Base-by-base conservation (phyloP, 2,113 vertebrate genomes). In the Mastomys coucha region DNA sequence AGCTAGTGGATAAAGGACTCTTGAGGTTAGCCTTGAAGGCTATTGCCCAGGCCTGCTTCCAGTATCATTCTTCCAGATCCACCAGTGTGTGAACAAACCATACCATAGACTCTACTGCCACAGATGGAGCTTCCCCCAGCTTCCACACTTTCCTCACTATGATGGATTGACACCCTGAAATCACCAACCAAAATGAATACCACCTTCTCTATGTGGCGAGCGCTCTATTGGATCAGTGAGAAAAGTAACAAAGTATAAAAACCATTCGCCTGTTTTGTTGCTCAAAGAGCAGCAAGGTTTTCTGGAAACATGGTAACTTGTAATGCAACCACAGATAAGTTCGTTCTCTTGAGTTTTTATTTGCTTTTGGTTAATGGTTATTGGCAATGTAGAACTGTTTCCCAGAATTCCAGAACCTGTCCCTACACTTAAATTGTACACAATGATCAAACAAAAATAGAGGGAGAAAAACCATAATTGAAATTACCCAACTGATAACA, bases 301-400 rank as follows among this genome's bases (percentile, higher is more conserved):
- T 81, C 91, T 94, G 72, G 39, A 78, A 93, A 75, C 1, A 7
- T 56, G 31, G 36, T 89, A 58, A 4, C 49, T 93, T 91, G 70
- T 45, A 93, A 76, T 53, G 78, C 56, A 93, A 76, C 39, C 60
- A 78, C 5, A n/a, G 28, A 84, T 72, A 93, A 95, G 77, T 88
- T 80, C 0, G 16, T 86, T 89, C 14, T 89, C 22, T 53, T 87
- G 70, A 89, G 26, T 24, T 36, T 82, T 78, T 81, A 1, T 67
- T 96, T 80, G 20, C 36, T 60, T 63, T 39, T 91, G 73, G 13
- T 20, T 76, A 97, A 90, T 73, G 73, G 19, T 76, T 92, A 72
- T 49, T 67, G 12, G 31, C 26, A 67, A 67, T 19, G 1, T 51
- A 39, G 67, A 31, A 72, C 42, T 91, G 16, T n/a, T 87, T 60